Percentiles rank a stretch among this genome's conserved stretches.
Conservation (phyloP, 2,113 vertebrate species). For the Asarcornis scutulata region DNA sequence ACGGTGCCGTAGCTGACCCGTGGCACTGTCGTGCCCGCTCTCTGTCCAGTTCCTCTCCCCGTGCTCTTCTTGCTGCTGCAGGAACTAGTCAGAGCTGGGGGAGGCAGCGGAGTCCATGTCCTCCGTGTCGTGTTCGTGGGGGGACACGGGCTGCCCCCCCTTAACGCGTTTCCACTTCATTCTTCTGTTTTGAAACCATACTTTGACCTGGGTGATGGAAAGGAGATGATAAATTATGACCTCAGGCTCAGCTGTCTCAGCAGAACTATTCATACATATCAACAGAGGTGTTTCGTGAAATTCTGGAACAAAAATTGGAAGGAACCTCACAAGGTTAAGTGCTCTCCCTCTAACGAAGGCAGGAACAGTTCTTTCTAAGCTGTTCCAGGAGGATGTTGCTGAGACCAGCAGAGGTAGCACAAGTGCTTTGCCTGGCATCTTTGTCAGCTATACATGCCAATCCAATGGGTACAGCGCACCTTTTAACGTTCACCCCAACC, state of each 20-base stretch:
- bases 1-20: rapidly evolving
- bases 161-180: slow-evolving; percentile 99
- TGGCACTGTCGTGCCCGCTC: not conserved
- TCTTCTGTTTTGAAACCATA: slow-evolving; percentile 98
- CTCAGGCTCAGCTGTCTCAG: not conserved
- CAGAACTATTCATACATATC: not conserved
- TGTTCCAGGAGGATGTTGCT: not conserved
- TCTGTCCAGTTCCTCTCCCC: not conserved
- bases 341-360: not conserved
- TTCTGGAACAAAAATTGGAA: not conserved
- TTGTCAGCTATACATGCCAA: not conserved
- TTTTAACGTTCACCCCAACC: not conserved
- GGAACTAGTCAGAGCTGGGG: slow-evolving; percentile 85
- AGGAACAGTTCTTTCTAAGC: not conserved
- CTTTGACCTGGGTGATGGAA: slow-evolving; percentile 87
- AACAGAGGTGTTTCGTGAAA: not conserved
- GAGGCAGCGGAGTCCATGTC: slow-evolving; percentile 92
- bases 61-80: not conserved
- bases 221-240: not conserved
- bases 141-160: slow-evolving; percentile 88
- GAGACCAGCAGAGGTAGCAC: not conserved
- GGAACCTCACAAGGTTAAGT: not conserved
- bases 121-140: slow-evolving; percentile 86
- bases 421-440: not conserved
- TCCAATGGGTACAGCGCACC: not conserved